Evolutionary conservation across 1,140 invertebrate genomes (phyloP), one percentile per base, ranked within the genome.

Genomic region (Drosophila micromelanica): DNA sequence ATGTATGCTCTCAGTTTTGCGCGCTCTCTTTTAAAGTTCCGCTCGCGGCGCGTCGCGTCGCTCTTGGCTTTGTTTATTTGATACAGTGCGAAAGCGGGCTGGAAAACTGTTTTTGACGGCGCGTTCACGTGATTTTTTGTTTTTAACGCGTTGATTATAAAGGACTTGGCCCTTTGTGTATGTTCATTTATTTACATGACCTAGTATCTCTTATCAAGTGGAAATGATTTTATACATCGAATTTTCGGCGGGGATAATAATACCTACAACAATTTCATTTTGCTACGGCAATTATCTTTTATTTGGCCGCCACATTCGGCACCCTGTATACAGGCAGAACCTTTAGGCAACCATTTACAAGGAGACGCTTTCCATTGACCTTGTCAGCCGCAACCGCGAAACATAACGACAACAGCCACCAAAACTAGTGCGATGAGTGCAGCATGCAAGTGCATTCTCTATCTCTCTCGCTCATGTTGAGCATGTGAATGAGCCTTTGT

Each of bases 61-160:
- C 27, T 27, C 27, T 27, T 55, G 7, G 27, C 20, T 9, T 46
- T 73, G 46, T 68, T 62, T 49, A 45, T 78, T 37, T 56, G 12
- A 46, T 20, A 42, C 20, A 55, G 13, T 13, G 54, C 54, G 46
- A 49, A 45, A 61, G 30, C 30, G 20, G 15, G 40, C 13, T 70
- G 82, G 68, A 70, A 78, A 56, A 71, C 37, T 78, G 32, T 72
- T 69, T 82, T 73, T 87, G 72, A 68, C 62, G 49, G 51, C 48
- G 49, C 40, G 72, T 79, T 82, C 79, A 89, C 79, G 78, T 87
- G 84, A 87, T 69, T 42, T 70, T 56, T 40, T 67, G 13, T 17
- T 17, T 57, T 51, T 65, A 35, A 35, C 48, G 30, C 35, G 30
- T 43, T 71, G 46, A 57, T 67, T 65, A 42, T 78, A 59, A 86